Evolutionary conservation across 1,140 invertebrate genomes (phyloP).

Genomic region (Heliconius nattereri): DNA sequence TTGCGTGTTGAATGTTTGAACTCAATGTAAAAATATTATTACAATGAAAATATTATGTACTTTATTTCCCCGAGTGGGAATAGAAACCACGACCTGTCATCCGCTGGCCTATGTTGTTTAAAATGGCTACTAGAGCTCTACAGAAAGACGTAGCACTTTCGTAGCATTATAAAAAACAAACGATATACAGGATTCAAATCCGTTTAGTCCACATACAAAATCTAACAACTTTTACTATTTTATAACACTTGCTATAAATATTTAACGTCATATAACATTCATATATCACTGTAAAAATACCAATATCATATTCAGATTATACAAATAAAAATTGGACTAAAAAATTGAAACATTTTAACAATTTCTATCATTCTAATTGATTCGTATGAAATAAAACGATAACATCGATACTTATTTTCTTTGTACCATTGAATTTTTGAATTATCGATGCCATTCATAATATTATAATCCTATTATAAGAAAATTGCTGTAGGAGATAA

Average conservation of each 20-base stretch:
- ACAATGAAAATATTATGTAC: too few relatives aligned
- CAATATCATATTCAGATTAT: not conserved
- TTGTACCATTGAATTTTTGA: constrained; percentile 23
- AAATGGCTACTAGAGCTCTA: too few relatives aligned
- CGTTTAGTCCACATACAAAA: not conserved
- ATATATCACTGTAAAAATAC: not conserved
- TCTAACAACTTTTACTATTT: not conserved
- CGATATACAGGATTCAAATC: not conserved
- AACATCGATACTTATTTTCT: constrained; percentile 16
- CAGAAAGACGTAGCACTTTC: not conserved
- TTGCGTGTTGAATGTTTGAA: too few relatives aligned
- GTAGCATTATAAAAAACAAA: not conserved
- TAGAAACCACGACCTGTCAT: too few relatives aligned
- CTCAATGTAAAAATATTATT: too few relatives aligned
- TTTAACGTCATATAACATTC: not conserved
- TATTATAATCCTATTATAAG: constrained; percentile 33
- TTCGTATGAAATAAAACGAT: constrained; percentile 15
- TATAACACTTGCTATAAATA: not conserved
- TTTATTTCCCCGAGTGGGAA: too few relatives aligned
- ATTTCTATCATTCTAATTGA: constrained; percentile 15
- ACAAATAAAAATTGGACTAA: not conserved
- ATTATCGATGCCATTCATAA: constrained; percentile 28
- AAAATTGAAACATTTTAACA: constrained; percentile 10
- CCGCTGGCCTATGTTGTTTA: too few relatives aligned
- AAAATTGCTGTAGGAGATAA: constrained; percentile 30